phyloP scores from a whole-genome alignment of 2,888 invertebrate genomes.

The Protophormia terraenovae region DNA sequence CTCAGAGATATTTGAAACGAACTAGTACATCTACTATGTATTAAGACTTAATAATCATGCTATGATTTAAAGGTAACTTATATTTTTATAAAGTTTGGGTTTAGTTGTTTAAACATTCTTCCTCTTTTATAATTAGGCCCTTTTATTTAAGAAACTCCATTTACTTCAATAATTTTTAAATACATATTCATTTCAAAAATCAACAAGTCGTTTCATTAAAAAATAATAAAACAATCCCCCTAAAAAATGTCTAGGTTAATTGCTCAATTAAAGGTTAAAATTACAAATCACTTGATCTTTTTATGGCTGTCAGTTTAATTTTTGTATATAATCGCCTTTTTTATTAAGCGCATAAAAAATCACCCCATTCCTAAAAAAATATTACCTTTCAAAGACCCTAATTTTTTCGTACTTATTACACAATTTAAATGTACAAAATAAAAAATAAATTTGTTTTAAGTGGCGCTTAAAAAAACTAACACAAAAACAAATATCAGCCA shows the following conservation, averaged over 20 bases:
- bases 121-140: too few relatives aligned
- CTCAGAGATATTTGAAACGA: too few relatives aligned
- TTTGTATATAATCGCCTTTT: slow-evolving; percentile 50
- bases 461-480: slow-evolving; percentile 56
- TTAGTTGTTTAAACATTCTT: too few relatives aligned
- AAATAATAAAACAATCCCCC: neutral
- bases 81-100: too few relatives aligned
- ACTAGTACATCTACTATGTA: too few relatives aligned
- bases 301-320: slow-evolving; percentile 38
- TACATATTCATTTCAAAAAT: neutral
- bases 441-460: slow-evolving; percentile 60
- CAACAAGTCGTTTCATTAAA: slow-evolving; percentile 8
- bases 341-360: slow-evolving; percentile 63
- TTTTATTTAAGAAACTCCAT: neutral
- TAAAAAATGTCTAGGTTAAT: slow-evolving; percentile 57
- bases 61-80: too few relatives aligned
- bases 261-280: slow-evolving; percentile 53
- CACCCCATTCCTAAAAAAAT: slow-evolving; percentile 47
- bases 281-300: slow-evolving; percentile 57
- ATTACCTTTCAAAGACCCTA: slow-evolving; percentile 7
- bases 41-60: too few relatives aligned
- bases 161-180: neutral
- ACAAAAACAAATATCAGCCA: slow-evolving; percentile 30
- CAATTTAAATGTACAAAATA: slow-evolving; percentile 42
- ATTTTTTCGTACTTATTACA: slow-evolving; percentile 39